Conservation (phyloP, 1,140 invertebrate species). For the Hyphantria cunea region DNA sequence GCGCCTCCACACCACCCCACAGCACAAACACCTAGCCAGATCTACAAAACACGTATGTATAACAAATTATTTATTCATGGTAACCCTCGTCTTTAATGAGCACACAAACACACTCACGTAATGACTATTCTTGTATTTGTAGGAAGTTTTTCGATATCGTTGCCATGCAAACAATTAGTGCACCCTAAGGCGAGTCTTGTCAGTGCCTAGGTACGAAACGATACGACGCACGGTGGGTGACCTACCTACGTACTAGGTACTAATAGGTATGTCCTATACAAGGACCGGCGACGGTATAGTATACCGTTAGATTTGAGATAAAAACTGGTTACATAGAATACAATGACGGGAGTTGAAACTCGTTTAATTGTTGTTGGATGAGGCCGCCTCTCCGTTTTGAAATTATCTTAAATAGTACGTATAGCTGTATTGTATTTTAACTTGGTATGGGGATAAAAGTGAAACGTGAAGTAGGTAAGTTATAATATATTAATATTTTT, state of each 20-base stretch:
- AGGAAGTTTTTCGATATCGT: constrained; percentile 48
- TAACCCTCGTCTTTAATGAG: constrained; percentile 32
- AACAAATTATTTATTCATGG: constrained; percentile 50
- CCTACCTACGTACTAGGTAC: constrained; percentile 33
- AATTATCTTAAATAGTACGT: neutral
- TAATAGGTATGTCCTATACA: constrained; percentile 33
- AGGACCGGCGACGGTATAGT: constrained; percentile 50
- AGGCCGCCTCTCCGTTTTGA: neutral
- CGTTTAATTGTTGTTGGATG: constrained; percentile 23
- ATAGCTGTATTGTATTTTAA: constrained; percentile 3
- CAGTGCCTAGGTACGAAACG: constrained; percentile 55
- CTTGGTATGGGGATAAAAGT: constrained; percentile 3
- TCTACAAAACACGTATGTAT: neutral
- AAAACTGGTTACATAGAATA: constrained; percentile 38
- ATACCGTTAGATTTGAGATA: constrained; percentile 52
- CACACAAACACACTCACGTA: constrained; percentile 25
- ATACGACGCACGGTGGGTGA: constrained; percentile 45
- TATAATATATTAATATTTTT: too few relatives aligned
- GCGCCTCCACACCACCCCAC: constrained; percentile 29
- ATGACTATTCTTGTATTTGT: constrained; percentile 20
- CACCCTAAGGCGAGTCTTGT: constrained; percentile 8
- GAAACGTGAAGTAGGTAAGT: neutral
- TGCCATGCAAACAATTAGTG: constrained; percentile 58
- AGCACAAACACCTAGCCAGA: constrained; percentile 24
- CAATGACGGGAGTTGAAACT: constrained; percentile 31